Base-by-base conservation (phyloP, 2,113 vertebrate species). In the Xenus cinereus region DNA sequence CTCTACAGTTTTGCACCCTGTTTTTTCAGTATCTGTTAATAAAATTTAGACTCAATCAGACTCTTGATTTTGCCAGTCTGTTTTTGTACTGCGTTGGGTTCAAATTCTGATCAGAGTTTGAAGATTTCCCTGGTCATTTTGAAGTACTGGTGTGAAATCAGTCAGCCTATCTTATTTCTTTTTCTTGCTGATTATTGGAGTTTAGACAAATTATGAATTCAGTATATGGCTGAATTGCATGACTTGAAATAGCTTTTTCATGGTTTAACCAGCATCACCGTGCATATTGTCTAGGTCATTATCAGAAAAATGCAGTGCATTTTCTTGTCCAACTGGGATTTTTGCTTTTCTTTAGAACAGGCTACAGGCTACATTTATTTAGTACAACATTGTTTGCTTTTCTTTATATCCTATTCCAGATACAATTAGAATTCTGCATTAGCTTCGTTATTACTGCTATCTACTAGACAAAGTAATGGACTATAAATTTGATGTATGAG, bases 361-460 rank as follows among this genome's bases (percentile, higher is more conserved):
- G 22, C 28, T 92, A 50, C 39, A 91, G 64, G 22, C 30, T 92
- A 46, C 27, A 45, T 94, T 75, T 74, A 56, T 71, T 79, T 83
- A 79, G 63, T 79, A 54, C 17, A 84, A 27, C 24, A 51, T 23
- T 63, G 17, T 72, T 90, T 68, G 14, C 10, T 57, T 84, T 91
- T 91, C 53, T 86, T 90, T 66, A 80, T 78, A 59, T 67, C 14
- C 11, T 86, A 30, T 63, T 92, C 23, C 46, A 91, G 53, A 88
- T n/a, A 67, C 6, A 88, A 80, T 90, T 91, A 78, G 46, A 93
- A 93, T 84, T 90, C n/a, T 80, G 33, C 18, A 67, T 90, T 86
- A 51, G 32, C 37, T 84, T 90, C 9, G 67, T 87, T 85, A 72
- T 93, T 96, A 80, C 37, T 85, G 15, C 41, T 90, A 41, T 84